Evolutionary conservation across 2,888 invertebrate genomes (phyloP), one percentile per base, ranked within the genome.

Genomic region (Macrophya annulata): DNA sequence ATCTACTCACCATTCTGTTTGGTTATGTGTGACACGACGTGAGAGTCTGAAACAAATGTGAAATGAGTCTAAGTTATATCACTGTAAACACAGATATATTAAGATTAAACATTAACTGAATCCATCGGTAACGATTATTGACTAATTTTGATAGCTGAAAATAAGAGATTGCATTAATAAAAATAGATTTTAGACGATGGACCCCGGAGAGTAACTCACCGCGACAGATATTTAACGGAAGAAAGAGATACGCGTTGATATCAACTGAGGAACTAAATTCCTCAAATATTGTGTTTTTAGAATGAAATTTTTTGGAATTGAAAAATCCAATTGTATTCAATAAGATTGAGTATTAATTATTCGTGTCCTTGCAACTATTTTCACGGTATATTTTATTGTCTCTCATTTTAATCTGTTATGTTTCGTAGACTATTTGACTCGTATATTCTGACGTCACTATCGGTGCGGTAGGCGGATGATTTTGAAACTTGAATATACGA

Each of bases 151-250:
- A 31, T 68, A 10, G 10, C n/a, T 40, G 51, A 4, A 17, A 17
- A 21, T 17, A 15, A 25, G 10, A 21, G 83, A 68, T 83, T 68
- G 25, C 15, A 37, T 25, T 10, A 68, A 83, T 71, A 31, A 51
- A 25, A 17, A 45, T 68, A 37, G 83, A 83, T 83, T 83, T 9
- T 1, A 4, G 40, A 51, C 8, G 3, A 48, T 25, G 0, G 17
- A 25, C 68, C 68, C 68, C 71, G 10, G 48, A 37, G 71, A 55
- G 17, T 48, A 45, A 83, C 83, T 68, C 68, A 83, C 83, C 68
- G 83, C 83, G 83, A 83, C 83, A 68, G 83, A 83, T 68, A 68
- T 65, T 68, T 51, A 37, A 51, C 83, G 83, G 83, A 83, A 83
- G 83, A 83, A 83, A 83, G 83, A 83, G 9, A 12, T 81, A 15